A percentile compares a stretch with the other conserved stretches of the same genome.
phyloP scores from a whole-genome alignment of 2,113 vertebrate species.

The Polypterus senegalus region DNA sequence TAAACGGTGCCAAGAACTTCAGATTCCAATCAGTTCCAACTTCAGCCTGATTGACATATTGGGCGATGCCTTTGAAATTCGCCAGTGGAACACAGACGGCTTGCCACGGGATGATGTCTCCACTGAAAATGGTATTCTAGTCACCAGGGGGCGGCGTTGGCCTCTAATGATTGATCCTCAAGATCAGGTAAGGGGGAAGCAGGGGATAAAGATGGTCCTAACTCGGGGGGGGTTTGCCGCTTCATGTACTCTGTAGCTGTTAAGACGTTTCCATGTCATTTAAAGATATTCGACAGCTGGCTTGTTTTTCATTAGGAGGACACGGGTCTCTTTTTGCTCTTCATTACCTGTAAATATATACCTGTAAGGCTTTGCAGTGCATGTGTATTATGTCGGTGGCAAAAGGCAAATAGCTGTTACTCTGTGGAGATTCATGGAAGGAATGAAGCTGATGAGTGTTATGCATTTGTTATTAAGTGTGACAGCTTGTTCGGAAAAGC shows the following conservation, averaged over 20 bases:
- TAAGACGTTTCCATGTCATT: no score
- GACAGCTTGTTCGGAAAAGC: background rate
- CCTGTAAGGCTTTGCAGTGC: no score
- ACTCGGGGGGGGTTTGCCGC: no score
- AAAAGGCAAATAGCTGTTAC: background rate
- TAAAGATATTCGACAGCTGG: no score
- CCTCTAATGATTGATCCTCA: conserved; percentile 78
- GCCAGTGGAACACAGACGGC: conserved; percentile 68
- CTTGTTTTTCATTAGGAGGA: no score
- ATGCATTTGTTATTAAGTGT: background rate
- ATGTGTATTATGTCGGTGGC: background rate
- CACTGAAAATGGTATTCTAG: conserved; percentile 70
- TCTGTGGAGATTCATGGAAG: background rate
- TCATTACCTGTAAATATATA: no score
- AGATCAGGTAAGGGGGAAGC: conserved; percentile 51
- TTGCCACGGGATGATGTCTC: conserved; percentile 62
- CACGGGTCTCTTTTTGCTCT: no score
- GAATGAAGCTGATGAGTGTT: background rate
- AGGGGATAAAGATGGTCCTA: background rate
- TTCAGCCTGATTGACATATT: conserved; percentile 68
- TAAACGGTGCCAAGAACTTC: conserved; percentile 47
- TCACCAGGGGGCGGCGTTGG: conserved; percentile 62
- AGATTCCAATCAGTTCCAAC: conserved; percentile 56
- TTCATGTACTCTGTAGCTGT: no score
- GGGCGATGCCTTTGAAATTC: conserved; percentile 63